A percentile compares a stretch with the other conserved stretches of the same genome.
Conservation (phyloP, 2,888 invertebrate genomes). For the Microplitis manilae region DNA sequence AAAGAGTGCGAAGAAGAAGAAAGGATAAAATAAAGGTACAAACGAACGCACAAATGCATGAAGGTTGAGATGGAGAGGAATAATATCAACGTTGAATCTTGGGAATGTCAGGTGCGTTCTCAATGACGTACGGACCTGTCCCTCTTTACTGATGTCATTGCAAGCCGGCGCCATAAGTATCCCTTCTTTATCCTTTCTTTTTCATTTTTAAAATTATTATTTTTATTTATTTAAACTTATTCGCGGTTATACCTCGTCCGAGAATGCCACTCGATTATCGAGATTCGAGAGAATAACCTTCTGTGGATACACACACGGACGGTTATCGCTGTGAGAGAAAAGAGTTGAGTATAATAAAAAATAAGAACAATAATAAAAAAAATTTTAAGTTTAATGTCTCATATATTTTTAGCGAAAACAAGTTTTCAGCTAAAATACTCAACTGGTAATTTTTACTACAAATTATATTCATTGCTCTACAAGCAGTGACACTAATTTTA, state of each 20-base stretch:
- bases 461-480: conserved; percentile 45
- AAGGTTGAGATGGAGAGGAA: conserved; percentile 20
- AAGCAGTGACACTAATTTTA: conserved; percentile 47
- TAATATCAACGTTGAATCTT: conserved; percentile 62
- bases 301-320: conserved; percentile 18
- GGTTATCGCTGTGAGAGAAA: conserved; percentile 35
- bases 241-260: conserved; percentile 36
- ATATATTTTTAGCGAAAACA: conserved; percentile 11
- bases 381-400: neutral
- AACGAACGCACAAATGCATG: conserved; percentile 16
- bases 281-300: conserved; percentile 55
- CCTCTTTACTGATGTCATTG: conserved; percentile 67
- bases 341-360: conserved; percentile 27
- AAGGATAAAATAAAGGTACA: conserved; percentile 3
- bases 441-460: conserved; percentile 43
- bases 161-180: conserved; percentile 62
- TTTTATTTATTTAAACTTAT: neutral
- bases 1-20: conserved; percentile 27
- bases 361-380: conserved; percentile 35
- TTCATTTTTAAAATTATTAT: conserved; percentile 14
- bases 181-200: conserved; percentile 26
- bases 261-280: conserved; percentile 65
- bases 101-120: conserved; percentile 61
- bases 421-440: conserved; percentile 6
- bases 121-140: conserved; percentile 65